Evolutionary conservation across 2,797 vertebrate species (phyloP), one percentile per base, ranked within the genome.

Genomic region (Dendrocincla tyrannina): DNA sequence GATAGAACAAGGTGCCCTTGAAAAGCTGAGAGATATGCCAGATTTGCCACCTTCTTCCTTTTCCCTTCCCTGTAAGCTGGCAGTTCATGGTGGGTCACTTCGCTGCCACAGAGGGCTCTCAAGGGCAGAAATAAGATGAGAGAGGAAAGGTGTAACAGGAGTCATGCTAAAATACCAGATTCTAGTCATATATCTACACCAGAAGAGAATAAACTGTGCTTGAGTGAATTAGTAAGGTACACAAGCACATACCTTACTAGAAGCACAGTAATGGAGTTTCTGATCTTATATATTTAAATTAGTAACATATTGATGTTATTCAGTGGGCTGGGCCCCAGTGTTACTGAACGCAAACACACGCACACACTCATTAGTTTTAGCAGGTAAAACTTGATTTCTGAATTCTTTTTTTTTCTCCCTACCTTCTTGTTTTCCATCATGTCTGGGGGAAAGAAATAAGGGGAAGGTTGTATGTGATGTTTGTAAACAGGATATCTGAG

Each of bases 281-380:
- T 73, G 63, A 49, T 33, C 24, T 69, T 62, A 64, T 2, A 17
- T 35, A 69, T 49, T 81, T 80, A 74, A 58, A 60, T 46, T 41
- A 87, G 37, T 11, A 70, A 58, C 0, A 0, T 15, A 13, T n/a
- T 0, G 0, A 59, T 41, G 55, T 44, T 30, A 35, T 18, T 64
- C 81, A 70, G 39, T 46, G n/a, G 33, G 10, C 46, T 81, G 20
- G 41, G 32, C 75, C 17, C 17, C 28, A 30, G 7, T n/a, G 24
- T 28, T 3, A 2, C 55, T 73, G 50, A 58, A 73, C 27, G 72
- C 19, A 58, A 11, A 32, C 7, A 44, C 17, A 27, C 7, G 8
- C 46, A 39, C 19, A 18, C 5, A 24, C 50, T 17, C 46, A 10
- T 11, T 20, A 0, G 4, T 91, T 88, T 78, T 41, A 66, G 27